These are phyloP conservation scores for Erebia aethiops DNA, from an alignment of 2,888 invertebrate species.

Conservation along the genomic window DNA sequence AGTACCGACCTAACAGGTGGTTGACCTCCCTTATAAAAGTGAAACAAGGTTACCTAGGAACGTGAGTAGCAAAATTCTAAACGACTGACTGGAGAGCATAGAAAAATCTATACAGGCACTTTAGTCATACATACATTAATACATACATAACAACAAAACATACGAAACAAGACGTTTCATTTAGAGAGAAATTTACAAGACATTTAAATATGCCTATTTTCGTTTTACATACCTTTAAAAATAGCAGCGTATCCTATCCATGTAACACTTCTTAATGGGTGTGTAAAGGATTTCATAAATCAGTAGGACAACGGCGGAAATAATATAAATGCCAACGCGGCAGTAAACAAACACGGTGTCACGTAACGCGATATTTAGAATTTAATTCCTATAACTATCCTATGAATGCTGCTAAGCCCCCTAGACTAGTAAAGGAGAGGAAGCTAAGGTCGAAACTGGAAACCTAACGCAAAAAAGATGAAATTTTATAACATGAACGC, in stretches of 20 bases:
- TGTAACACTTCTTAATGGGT: conserved; percentile 16
- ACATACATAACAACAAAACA: not conserved
- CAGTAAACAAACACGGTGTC: conserved; percentile 12
- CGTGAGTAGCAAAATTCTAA: no score
- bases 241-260: not conserved
- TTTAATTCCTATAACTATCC: not conserved
- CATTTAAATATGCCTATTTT: not conserved
- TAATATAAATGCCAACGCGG: conserved; percentile 23
- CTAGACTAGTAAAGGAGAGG: no score
- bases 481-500: no score
- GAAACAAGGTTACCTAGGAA: no score
- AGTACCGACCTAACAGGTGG: no score
- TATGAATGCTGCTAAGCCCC: no score
- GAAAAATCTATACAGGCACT: no score
- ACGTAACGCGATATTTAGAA: not conserved
- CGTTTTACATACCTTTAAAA: not conserved
- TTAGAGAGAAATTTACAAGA: no score
- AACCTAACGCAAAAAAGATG: no score
- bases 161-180: not conserved
- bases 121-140: not conserved
- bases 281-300: conserved; percentile 30
- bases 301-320: conserved; percentile 19
- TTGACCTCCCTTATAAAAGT: no score
- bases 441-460: no score
- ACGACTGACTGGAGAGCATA: no score